Conservation (phyloP, 2,113 vertebrate genomes). For the Pteropus alecto region DNA sequence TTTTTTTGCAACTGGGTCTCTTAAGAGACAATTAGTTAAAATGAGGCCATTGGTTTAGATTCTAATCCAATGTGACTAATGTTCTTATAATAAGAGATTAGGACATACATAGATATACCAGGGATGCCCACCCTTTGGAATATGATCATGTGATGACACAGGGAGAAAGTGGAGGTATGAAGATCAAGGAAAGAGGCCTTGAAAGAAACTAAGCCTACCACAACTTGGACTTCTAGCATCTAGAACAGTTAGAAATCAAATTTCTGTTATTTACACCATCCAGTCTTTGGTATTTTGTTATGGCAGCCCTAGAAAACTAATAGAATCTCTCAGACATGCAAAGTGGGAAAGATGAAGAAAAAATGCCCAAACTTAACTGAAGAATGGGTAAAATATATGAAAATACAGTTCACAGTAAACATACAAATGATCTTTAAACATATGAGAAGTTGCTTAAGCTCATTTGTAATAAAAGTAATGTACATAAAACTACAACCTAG, state of each 20-base stretch:
- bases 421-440: neutral
- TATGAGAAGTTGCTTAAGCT: neutral
- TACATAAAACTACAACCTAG: neutral
- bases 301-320: neutral
- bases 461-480: neutral
- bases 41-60: neutral
- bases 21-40: neutral
- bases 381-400: neutral
- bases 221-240: neutral
- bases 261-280: neutral
- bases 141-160: rapidly evolving
- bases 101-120: neutral
- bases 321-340: neutral
- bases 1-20: neutral
- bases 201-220: neutral
- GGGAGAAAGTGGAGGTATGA: rapidly evolving
- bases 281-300: neutral
- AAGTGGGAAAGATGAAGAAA: neutral
- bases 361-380: neutral
- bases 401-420: neutral
- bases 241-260: neutral
- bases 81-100: neutral
- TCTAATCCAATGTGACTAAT: neutral
- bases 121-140: neutral
- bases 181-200: neutral